Percentiles rank a stretch among this genome's conserved stretches.
phyloP scores from a whole-genome alignment of 2,797 vertebrate genomes.

The Echeneis naucrates region DNA sequence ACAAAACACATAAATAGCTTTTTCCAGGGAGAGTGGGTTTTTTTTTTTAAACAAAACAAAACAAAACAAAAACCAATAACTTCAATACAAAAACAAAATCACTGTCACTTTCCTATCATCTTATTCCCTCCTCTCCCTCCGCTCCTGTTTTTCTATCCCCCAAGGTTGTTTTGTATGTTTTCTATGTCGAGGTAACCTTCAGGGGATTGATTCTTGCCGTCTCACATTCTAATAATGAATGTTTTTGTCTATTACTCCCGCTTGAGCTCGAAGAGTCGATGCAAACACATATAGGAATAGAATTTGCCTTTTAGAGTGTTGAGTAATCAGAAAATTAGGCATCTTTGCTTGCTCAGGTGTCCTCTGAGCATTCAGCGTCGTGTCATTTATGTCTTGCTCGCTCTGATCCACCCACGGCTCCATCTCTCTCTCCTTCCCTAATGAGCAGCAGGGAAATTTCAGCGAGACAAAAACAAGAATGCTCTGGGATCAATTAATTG shows the following conservation, averaged over 20 bases:
- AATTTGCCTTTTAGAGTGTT: slow-evolving; percentile 2
- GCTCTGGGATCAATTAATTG: slow-evolving; percentile 77
- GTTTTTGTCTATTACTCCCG: slow-evolving; percentile 36
- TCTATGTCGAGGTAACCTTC: slow-evolving; percentile 65
- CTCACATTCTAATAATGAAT: slow-evolving; percentile 57
- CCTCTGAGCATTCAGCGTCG: slow-evolving; percentile 29
- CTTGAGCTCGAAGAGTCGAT: not conserved
- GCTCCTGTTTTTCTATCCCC: slow-evolving; percentile 10
- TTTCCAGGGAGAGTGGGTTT: not conserved
- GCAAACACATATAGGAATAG: slow-evolving; percentile 5
- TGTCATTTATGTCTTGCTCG: slow-evolving; percentile 54
- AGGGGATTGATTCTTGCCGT: slow-evolving; percentile 52
- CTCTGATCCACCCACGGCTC: slow-evolving; percentile 36
- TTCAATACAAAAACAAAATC: slow-evolving; percentile 45
- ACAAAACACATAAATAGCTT: slow-evolving; percentile 45
- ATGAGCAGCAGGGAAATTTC: slow-evolving; percentile 67
- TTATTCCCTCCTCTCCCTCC: slow-evolving; percentile 9
- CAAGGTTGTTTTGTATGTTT: slow-evolving; percentile 48
- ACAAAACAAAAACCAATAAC: slow-evolving; percentile 46
- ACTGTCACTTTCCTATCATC: slow-evolving; percentile 37
- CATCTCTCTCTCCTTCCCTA: slow-evolving; percentile 31
- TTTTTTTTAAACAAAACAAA: too few relatives aligned
- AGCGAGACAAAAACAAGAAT: slow-evolving; percentile 62
- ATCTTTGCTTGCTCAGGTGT: slow-evolving; percentile 25
- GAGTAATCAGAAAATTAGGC: slow-evolving; percentile 59